Conservation (phyloP, 2,797 vertebrate genomes). For the Carapus acus region DNA sequence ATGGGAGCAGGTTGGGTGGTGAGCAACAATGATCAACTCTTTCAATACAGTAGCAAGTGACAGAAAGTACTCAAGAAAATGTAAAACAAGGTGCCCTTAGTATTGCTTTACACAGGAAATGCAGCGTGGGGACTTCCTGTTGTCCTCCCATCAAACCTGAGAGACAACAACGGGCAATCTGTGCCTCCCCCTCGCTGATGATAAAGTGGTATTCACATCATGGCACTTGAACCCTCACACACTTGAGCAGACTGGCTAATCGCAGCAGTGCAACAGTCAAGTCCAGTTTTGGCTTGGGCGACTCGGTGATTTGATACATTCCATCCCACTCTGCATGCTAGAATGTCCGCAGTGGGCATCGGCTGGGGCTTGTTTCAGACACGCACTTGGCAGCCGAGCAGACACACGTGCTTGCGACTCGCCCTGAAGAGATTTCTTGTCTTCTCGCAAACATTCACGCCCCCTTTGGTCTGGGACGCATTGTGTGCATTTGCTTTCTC, state of each 20-base stretch:
- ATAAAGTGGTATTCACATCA: constrained; percentile 17
- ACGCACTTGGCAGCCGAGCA: constrained; percentile 20
- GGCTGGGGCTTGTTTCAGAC: constrained; percentile 11
- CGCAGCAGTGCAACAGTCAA: constrained; percentile 16
- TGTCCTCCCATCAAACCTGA: too few species aligned
- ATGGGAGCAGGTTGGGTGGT: too few species aligned
- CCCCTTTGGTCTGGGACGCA: constrained; percentile 8
- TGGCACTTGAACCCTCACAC: constrained; percentile 9
- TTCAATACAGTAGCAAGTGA: too few species aligned
- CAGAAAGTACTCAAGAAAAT: too few species aligned
- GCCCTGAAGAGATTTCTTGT: constrained; percentile 9
- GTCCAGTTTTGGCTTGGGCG: background rate
- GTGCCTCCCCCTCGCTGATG: constrained; percentile 13
- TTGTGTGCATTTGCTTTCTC: constrained; percentile 17
- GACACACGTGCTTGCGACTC: constrained; percentile 13
- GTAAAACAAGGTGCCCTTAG: too few species aligned
- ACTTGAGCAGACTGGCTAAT: constrained; percentile 5
- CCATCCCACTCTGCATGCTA: background rate
- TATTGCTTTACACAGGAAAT: too few species aligned
- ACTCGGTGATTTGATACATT: constrained; percentile 19
- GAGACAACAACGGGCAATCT: too few species aligned
- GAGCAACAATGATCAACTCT: too few species aligned
- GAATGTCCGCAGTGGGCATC: constrained; percentile 9
- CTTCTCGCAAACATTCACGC: constrained; percentile 2
- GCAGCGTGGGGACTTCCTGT: too few species aligned